Base-by-base conservation (phyloP, 2,797 vertebrate species). In the Melanotaenia trifasciata region DNA sequence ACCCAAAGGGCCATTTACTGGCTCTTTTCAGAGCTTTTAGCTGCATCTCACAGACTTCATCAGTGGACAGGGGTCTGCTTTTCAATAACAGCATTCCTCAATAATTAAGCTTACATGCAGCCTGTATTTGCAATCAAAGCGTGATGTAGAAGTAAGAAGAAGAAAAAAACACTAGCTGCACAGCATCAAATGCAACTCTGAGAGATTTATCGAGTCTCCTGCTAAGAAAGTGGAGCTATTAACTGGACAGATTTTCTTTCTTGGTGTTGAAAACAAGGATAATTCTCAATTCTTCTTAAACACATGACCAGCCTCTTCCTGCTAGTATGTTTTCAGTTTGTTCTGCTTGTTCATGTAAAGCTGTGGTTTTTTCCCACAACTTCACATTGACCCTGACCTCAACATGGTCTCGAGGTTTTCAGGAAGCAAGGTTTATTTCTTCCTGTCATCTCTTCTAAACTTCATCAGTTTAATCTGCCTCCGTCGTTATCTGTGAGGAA, bases 321-420 rank as follows among this genome's bases (percentile, higher is more conserved):
- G 43, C 43, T 24, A 11, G n/a, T 3, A 9, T 22, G 50, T 22
- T 51, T 51, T 12, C 50, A 22, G 35, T 45, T 45, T 30, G 38
- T 43, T 45, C 38, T 62, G 60, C 38, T 45, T 24, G 8, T 45
- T 12, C 8, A 11, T 18, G 18, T 62, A 9, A 30, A 45, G 2
- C 13, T 18, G 16, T 13, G 16, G 0, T 18, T 18, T 24, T n/a
- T 24, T 10, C 10, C 45, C 24, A 26, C 38, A 28, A 38, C 24
- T 61, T 61, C 26, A 43, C 22, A 10, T 28, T 24, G 22, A 28
- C 24, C 38, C 60, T 62, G 38, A 62, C 60, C 38, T 62, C 14
- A 40, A 28, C 38, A 20, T 24, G 24, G 11, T 22, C 36, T 13
- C 13, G 12, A 28, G 59, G 13, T 26, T 40, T 7, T 35, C 35